Evolutionary conservation across 2,888 invertebrate genomes (phyloP), one percentile per base, ranked within the genome.

Genomic region (Orthosia cruda): DNA sequence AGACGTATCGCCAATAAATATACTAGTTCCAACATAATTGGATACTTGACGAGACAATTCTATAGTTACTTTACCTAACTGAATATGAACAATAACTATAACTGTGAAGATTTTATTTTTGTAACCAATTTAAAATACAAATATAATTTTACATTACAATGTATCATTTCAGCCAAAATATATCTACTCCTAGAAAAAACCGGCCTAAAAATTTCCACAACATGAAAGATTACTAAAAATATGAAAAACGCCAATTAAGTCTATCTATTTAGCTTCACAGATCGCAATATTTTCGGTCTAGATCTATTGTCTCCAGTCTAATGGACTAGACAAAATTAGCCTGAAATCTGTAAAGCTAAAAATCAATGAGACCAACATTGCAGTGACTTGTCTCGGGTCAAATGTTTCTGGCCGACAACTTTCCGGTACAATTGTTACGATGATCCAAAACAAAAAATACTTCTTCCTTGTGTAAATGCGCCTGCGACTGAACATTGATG

Each of bases 311-410:
- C n/a, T 32, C 26, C 20, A 47, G n/a, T 59, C 49, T 50, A 58
- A 70, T 49, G 4, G 3, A 57, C 49, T n/a, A n/a, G 18, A 49
- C 11, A 23, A 50, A 32, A 50, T 45, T 9, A 20, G 9, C 20
- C 18, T 49, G 32, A n/a, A 55, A 61, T 55, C 26, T 45, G 2
- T 55, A 18, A 49, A 76, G 59, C 1, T 40, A 23, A 52, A 69
- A 69, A 55, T 45, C 54, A 69, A 32, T 32, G 40, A 40, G 7
- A 62, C 26, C 70, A 62, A 50, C 32, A 70, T 52, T 70, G 50
- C 76, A 68, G 50, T 40, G 5, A 4, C 50, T 20, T 49, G 70
- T 77, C 62, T 47, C 71, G 45, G 78, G 50, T 70, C 78, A 70
- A n/a, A 32, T n/a, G 18, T 3, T 50, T 13, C 9, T 20, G 26